These are phyloP conservation scores for Orthosia cruda DNA, from an alignment of 2,888 invertebrate genomes.

Conservation along the genomic window DNA sequence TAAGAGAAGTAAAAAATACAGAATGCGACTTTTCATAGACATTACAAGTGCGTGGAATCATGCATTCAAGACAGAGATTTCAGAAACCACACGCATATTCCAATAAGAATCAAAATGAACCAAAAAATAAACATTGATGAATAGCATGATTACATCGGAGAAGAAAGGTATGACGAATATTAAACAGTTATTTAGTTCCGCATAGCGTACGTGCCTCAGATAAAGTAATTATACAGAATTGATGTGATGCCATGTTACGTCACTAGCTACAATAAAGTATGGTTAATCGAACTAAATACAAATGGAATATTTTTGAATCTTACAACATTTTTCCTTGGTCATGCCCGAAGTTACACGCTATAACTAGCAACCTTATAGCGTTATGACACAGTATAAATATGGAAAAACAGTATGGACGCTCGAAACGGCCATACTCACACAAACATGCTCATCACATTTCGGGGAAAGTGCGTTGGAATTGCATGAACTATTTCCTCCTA, in stretches of 20 bases:
- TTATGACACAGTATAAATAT: too few species aligned
- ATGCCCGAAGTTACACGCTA: constrained; percentile 19
- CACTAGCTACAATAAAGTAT: constrained; percentile 46
- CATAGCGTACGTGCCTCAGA: constrained; percentile 64
- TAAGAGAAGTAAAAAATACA: constrained; percentile 41
- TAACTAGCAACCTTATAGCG: too few species aligned
- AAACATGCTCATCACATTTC: too few species aligned
- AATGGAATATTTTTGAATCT: constrained; percentile 10
- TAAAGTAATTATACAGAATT: constrained; percentile 63
- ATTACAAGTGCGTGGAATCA: constrained; percentile 55
- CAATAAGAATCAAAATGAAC: constrained; percentile 53
- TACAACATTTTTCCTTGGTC: constrained; percentile 17
- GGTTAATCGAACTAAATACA: constrained; percentile 40
- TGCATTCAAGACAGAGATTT: constrained; percentile 53
- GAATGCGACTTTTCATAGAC: constrained; percentile 34
- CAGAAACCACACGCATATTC: constrained; percentile 52
- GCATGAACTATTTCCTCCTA: too few species aligned
- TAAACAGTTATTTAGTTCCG: constrained; percentile 68
- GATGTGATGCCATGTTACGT: constrained; percentile 47
- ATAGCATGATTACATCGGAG: constrained; percentile 62
- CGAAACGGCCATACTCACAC: too few species aligned
- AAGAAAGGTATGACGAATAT: constrained; percentile 68
- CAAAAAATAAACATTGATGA: constrained; percentile 64
- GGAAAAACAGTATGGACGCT: too few species aligned
- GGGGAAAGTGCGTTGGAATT: too few species aligned